phyloP scores from a whole-genome alignment of 2,888 invertebrate genomes.

The Limnephilus auricula region DNA sequence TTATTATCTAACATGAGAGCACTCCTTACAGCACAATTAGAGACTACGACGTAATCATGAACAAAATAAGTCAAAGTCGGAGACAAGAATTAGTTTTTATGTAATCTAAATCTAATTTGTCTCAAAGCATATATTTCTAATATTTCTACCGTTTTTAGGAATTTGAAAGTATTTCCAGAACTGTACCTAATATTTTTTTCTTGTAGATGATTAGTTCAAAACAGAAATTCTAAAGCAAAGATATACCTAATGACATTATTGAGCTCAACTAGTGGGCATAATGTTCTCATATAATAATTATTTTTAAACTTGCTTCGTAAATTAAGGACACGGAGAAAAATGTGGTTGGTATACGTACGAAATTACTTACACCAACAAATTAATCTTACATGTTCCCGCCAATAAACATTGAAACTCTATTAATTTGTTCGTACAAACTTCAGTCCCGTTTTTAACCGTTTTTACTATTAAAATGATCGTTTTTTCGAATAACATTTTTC shows the following conservation, averaged over 20 bases:
- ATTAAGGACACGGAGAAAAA: no score
- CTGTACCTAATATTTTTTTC: no score
- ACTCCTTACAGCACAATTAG: no score
- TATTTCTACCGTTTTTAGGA: background rate
- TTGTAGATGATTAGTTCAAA: background rate
- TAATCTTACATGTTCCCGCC: no score
- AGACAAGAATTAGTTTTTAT: background rate
- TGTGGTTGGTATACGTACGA: no score
- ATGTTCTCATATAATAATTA: background rate
- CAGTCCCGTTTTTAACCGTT: no score
- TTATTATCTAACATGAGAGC: no score
- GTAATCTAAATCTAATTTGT: background rate
- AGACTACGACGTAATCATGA: background rate
- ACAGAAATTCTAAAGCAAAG: background rate
- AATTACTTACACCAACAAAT: no score
- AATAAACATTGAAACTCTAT: no score
- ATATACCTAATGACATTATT: background rate
- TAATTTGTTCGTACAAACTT: no score
- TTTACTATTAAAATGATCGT: no score
- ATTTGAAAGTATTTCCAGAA: background rate
- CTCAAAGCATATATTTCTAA: background rate
- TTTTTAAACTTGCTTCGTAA: background rate
- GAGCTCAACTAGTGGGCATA: background rate
- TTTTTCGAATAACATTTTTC: no score
- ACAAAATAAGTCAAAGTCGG: background rate